Evolutionary conservation across 2,888 invertebrate genomes (phyloP).

Genomic region (Tenthredo mesomela): DNA sequence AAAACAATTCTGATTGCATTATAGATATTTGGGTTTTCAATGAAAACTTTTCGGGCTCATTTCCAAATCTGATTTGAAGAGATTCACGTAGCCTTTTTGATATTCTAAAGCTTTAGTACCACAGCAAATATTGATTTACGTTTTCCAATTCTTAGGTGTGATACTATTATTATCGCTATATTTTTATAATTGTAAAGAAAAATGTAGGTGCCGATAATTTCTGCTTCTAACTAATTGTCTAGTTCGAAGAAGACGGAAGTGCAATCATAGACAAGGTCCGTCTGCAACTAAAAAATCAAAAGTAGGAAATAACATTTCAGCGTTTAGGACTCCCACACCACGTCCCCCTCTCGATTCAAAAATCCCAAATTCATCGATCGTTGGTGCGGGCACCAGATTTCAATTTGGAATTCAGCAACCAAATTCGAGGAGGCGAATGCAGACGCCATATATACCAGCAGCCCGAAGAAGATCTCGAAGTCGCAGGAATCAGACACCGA

Average conservation of each 20-base stretch:
- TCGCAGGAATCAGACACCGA: slow-evolving; percentile 17
- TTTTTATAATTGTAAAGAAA: background rate
- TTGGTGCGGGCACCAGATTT: background rate
- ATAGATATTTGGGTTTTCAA: no score
- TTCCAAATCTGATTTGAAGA: no score
- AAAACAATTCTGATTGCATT: no score
- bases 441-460: background rate
- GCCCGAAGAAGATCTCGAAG: slow-evolving; percentile 1
- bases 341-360: background rate
- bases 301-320: slow-evolving; percentile 18
- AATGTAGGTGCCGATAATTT: background rate
- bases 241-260: slow-evolving; percentile 37
- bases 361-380: background rate
- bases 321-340: background rate
- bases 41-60: no score
- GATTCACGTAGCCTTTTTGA: no score
- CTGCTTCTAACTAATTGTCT: background rate
- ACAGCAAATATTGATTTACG: no score
- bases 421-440: slow-evolving; percentile 30
- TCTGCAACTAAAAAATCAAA: slow-evolving; percentile 18
- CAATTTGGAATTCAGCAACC: background rate
- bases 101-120: no score
- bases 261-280: slow-evolving; percentile 12
- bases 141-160: background rate
- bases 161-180: background rate